These are phyloP conservation scores for Pavo muticus DNA, from an alignment of 2,113 vertebrate genomes.

Conservation along the genomic window DNA sequence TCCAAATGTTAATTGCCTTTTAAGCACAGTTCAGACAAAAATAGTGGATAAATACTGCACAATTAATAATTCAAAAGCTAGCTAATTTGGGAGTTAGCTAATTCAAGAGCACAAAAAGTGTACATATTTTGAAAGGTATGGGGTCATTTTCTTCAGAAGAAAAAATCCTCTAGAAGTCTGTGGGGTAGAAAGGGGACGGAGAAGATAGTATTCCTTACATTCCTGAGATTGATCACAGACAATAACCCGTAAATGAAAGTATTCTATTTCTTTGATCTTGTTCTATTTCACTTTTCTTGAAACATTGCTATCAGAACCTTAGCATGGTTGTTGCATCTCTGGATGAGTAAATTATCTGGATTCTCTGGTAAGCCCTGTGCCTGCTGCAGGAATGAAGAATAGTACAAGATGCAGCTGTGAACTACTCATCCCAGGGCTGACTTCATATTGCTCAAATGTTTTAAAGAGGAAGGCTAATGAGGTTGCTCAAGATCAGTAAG, in stretches of 20 bases:
- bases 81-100: neutral
- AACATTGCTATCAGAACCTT: neutral
- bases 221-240: neutral
- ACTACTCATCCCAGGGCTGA: neutral
- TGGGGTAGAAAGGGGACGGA: neutral
- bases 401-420: too few species aligned
- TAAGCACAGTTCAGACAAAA: neutral
- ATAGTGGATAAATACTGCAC: neutral
- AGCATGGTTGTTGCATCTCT: fast-evolving
- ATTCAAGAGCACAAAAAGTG: neutral
- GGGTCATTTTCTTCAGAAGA: neutral
- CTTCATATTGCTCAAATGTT: neutral
- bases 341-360: fast-evolving
- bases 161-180: neutral
- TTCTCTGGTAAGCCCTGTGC: fast-evolving
- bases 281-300: neutral
- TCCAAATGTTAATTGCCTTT: neutral
- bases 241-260: neutral
- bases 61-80: neutral
- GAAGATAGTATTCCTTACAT: neutral
- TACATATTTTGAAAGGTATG: fast-evolving
- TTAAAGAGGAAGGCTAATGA: neutral
- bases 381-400: neutral
- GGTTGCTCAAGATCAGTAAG: neutral
- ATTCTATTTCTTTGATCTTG: neutral